A percentile compares a stretch with the other conserved stretches of the same genome.
These are phyloP conservation scores for Oligia fasciuncula DNA, from an alignment of 2,888 invertebrate genomes.

Conservation along the genomic window DNA sequence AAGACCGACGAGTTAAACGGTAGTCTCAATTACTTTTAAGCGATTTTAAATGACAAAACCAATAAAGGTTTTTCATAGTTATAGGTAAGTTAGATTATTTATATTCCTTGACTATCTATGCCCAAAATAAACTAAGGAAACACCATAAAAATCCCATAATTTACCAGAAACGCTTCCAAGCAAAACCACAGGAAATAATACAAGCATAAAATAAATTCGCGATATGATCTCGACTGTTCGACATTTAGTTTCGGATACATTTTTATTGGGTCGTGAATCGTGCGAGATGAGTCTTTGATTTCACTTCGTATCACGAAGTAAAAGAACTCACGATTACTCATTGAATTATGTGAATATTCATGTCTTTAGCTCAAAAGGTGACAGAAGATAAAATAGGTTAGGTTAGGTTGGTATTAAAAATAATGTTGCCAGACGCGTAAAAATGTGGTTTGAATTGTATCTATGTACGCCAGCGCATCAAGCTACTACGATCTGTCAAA, in stretches of 20 bases:
- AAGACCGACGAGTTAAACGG: not conserved
- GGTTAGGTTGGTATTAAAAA: not conserved
- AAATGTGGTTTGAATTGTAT: not conserved
- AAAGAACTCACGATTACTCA: constrained; percentile 53
- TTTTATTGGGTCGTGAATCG: constrained; percentile 68
- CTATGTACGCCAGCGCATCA: not conserved
- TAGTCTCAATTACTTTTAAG: not conserved
- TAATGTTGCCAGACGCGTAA: constrained; percentile 5
- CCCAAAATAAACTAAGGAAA: not conserved
- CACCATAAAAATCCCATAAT: constrained; percentile 18
- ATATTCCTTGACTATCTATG: not conserved
- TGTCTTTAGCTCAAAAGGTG: constrained; percentile 8
- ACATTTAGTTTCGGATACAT: constrained; percentile 63
- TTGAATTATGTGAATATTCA: constrained; percentile 59
- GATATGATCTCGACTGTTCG: constrained; percentile 67
- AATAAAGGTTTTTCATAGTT: not conserved
- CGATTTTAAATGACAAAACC: not conserved
- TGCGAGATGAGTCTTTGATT: constrained; percentile 68
- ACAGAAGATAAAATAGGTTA: not conserved
- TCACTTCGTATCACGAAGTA: constrained; percentile 65
- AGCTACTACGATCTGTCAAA: no score
- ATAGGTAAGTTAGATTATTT: not conserved
- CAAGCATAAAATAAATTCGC: constrained; percentile 54
- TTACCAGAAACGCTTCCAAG: constrained; percentile 12
- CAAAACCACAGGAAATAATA: constrained; percentile 30